These are phyloP conservation scores for Sardina pilchardus DNA, from an alignment of 2,113 vertebrate genomes.

Conservation along the genomic window DNA sequence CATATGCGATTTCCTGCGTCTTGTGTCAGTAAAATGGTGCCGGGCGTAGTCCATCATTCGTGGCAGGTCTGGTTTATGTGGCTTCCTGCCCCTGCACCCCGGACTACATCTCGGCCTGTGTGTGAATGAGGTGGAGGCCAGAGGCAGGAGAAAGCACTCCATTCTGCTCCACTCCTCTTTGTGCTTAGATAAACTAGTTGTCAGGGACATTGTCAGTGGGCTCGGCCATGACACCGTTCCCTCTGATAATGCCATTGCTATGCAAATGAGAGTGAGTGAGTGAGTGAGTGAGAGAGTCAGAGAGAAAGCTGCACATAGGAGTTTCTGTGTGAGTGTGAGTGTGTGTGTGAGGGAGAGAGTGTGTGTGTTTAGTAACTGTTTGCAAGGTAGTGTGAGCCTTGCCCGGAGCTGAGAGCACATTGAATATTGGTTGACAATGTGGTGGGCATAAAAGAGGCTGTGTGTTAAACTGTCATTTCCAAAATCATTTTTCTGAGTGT, in stretches of 20 bases:
- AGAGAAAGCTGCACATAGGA: conserved; percentile 29
- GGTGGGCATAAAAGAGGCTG: background rate
- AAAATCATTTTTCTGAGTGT: background rate
- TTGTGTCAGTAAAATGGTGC: conserved; percentile 1
- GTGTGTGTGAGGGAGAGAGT: conserved; percentile 50
- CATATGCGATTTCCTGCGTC: background rate
- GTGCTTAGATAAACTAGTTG: conserved; percentile 75
- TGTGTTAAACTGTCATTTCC: background rate
- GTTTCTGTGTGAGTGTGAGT: conserved; percentile 57
- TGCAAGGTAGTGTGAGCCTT: background rate
- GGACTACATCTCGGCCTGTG: background rate
- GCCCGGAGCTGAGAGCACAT: background rate
- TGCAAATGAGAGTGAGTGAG: conserved; percentile 68
- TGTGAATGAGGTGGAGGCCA: background rate
- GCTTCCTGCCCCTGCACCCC: background rate
- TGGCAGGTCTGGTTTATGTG: background rate
- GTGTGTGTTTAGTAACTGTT: conserved; percentile 39
- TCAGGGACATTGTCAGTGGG: conserved; percentile 65
- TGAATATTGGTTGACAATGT: background rate
- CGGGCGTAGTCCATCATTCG: background rate
- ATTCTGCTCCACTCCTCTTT: conserved; percentile 69
- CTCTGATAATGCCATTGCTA: conserved; percentile 73
- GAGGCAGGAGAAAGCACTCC: conserved; percentile 56
- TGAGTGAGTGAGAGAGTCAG: conserved; percentile 29
- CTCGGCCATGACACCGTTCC: conserved; percentile 69